Base-by-base conservation (phyloP, 2,113 vertebrate genomes). In the Piaya cayana region DNA sequence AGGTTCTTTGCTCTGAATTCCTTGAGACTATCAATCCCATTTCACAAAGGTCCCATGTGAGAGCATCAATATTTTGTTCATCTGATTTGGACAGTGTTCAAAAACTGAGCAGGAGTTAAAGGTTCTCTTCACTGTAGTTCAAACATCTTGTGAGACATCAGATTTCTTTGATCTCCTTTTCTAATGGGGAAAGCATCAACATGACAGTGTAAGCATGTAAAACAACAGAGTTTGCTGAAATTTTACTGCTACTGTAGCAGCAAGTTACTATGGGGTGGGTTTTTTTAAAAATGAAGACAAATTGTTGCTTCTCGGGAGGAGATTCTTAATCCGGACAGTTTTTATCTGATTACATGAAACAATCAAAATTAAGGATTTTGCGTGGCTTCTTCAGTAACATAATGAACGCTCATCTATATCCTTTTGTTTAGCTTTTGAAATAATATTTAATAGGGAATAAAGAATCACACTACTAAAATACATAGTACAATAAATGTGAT, bases 81-180 rank as follows among this genome's bases (percentile, higher is more conserved):
- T 93, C 52, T 93, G 64, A 90, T 78, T 96, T 97, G 91, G 64
- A 90, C 30, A 59, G 26, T 60, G 69, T 81, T 95, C 95, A 95
- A 72, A 83, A 94, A 77, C 62, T 90, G 72, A 86, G 74, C 68
- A 83, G 58, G 22, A 96, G 63, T 77, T 87, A 81, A 76, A 72
- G 92, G 50, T 93, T 92, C 63, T 93, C 74, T 94, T 88, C 78
- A 58, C 65, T 93, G 56, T 72, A 62, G 56, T 95, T 96, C 79
- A 90, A 90, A 68, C 23, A 92, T 74, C 87, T 93, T 82, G 85
- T 94, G 93, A 96, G 75, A 93, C 77, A 92, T 96, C 65, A 92
- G 25, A 71, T 92, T 92, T 91, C 95, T 96, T 97, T 96, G 81
- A 96, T 96, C 71, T 93, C 60, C 50, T 94, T 71, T 79, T 62